These are phyloP conservation scores for Rotaria macrura DNA, from an alignment of 2,888 invertebrate species.

Conservation along the genomic window DNA sequence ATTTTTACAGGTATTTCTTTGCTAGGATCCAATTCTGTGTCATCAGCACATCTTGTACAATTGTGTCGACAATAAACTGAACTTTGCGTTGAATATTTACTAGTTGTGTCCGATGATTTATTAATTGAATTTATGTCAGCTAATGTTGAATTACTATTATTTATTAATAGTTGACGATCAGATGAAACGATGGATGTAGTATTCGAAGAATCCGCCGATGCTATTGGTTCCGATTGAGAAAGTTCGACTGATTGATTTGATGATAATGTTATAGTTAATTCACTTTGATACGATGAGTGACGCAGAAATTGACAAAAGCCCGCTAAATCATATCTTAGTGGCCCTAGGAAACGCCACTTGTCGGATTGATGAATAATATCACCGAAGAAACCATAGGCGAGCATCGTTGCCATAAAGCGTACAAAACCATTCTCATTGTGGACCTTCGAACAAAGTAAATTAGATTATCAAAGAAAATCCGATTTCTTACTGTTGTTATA, in stretches of 20 bases:
- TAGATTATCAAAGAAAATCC: too few relatives aligned
- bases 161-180: neutral
- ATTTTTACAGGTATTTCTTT: neutral
- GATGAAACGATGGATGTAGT: neutral
- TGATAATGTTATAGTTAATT: slow-evolving; percentile 13
- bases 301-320: neutral
- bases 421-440: slow-evolving; percentile 6
- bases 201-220: neutral
- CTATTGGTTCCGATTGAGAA: neutral
- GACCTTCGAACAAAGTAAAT: neutral
- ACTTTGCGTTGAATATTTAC: neutral
- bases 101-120: neutral
- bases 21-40: neutral
- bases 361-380: neutral
- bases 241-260: neutral
- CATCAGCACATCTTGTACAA: neutral
- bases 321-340: neutral
- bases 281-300: neutral
- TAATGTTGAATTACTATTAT: neutral
- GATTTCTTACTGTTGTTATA: neutral
- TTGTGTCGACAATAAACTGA: neutral
- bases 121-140: neutral
- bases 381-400: slow-evolving; percentile 8
- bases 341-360: neutral
- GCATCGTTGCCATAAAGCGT: slow-evolving; percentile 12